These are phyloP conservation scores for Argyresthia goedartella DNA, from an alignment of 2,888 invertebrate species.

Conservation along the genomic window DNA sequence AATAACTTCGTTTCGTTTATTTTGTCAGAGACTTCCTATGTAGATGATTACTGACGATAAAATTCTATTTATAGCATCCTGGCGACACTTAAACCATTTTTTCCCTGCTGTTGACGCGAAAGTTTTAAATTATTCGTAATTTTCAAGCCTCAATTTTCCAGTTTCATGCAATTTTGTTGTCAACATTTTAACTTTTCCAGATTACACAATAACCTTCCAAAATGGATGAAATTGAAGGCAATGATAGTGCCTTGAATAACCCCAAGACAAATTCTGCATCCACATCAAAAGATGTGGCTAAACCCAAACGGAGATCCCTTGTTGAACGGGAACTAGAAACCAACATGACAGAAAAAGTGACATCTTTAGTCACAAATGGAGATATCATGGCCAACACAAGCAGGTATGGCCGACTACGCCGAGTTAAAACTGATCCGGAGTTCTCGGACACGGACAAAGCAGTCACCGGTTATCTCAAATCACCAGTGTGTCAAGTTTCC, in stretches of 20 bases:
- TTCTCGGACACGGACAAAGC: conserved; percentile 44
- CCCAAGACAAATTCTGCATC: not conserved
- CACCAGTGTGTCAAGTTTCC: conserved; percentile 25
- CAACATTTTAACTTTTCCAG: not conserved
- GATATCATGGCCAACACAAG: conserved; percentile 48
- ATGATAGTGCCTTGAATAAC: not conserved
- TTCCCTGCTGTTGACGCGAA: not conserved
- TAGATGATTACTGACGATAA: conserved; percentile 22
- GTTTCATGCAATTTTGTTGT: not conserved
- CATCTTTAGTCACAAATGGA: conserved; percentile 33
- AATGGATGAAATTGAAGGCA: conserved; percentile 3
- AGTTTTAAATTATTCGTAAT: not conserved
- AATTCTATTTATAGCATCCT: conserved; percentile 21
- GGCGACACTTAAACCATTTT: not conserved
- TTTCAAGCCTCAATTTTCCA: not conserved
- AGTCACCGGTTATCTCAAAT: conserved; percentile 27
- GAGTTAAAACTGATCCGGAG: conserved; percentile 59
- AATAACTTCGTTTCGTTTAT: conserved; percentile 64
- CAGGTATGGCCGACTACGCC: conserved; percentile 72
- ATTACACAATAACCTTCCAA: not conserved
- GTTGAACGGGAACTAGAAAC: conserved; percentile 59
- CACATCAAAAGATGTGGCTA: conserved; percentile 13
- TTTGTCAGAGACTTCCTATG: conserved; percentile 49
- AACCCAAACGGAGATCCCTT: conserved; percentile 52
- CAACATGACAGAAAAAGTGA: conserved; percentile 45